Base-by-base conservation (phyloP, 2,888 invertebrate species). In the Apoderus coryli region DNA sequence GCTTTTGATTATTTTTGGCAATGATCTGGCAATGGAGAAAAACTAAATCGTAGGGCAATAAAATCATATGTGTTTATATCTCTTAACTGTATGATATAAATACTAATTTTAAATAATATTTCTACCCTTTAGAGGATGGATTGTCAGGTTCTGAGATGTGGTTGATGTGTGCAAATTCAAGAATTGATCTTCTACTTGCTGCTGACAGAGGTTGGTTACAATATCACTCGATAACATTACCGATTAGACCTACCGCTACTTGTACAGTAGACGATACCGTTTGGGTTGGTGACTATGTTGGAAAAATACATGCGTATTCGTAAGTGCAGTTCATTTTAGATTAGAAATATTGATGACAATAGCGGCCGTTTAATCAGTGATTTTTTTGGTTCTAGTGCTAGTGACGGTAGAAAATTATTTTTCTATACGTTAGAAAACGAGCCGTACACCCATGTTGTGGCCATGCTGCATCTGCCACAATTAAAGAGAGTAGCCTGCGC, bases 201-300 rank as follows among this genome's bases (percentile, higher is more conserved):
- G 56, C 66, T 3, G 54, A 58, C 39, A 60, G 53, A 43, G 78
- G 62, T 37, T 74, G 66, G 66, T 47, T 72, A 14, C 74, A 76
- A 39, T 75, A 75, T 45, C 68, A 65, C 42, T 65, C 59, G 6
- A 56, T 64, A 45, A 49, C 59, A n/a, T 46, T 64, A 19, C 65
- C 72, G 0, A 70, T 72, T 26, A 56, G 67, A 38, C 72, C 74
- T 36, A 75, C 72, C 2, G 73, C 78, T 1, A 65, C 79, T 50
- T 85, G 84, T 49, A 71, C 76, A 9, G 76, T 88, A 2, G 78
- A 76, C 25, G 65, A 72, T 39, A 65, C 68, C 25, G 67, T 93
- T 43, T 95, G 93, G 93, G 71, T 90, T 43, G 92, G 90, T 0
- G 92, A 93, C 61, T 76, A 76, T 27, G 65, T 71, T 2, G 90